phyloP scores from a whole-genome alignment of 2,797 vertebrate species.

The Phrynocephalus forsythii region DNA sequence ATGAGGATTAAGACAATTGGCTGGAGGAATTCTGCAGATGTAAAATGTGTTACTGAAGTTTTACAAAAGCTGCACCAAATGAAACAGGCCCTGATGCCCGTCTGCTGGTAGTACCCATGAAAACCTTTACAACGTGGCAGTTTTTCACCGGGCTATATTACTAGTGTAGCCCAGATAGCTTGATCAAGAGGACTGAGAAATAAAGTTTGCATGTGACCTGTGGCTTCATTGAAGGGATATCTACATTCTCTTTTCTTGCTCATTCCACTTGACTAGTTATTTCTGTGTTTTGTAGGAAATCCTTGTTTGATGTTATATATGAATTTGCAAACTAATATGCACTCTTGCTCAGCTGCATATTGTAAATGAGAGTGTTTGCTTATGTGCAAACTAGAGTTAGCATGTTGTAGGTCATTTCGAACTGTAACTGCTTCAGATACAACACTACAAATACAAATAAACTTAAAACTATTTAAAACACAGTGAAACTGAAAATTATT shows the following conservation, averaged over 20 bases:
- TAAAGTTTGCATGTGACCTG: neutral
- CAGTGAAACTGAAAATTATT: neutral
- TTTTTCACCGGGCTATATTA: constrained; percentile 11
- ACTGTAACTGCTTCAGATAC: neutral
- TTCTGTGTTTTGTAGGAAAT: neutral
- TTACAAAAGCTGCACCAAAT: constrained; percentile 18
- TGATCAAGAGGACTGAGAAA: neutral
- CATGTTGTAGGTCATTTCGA: neutral
- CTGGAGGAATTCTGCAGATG: neutral
- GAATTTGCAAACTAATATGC: neutral
- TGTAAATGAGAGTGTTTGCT: neutral
- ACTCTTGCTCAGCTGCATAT: neutral
- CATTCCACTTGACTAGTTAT: neutral
- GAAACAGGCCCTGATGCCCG: neutral
- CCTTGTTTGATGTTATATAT: neutral
- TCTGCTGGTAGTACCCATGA: neutral
- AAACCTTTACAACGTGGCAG: constrained; percentile 1
- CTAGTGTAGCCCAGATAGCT: neutral
- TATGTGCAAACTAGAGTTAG: neutral
- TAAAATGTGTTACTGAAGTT: constrained; percentile 1
- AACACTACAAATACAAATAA: neutral
- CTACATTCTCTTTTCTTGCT: neutral
- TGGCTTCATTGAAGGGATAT: neutral
- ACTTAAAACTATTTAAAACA: neutral
- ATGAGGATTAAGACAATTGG: neutral